Base-by-base conservation (phyloP, 2,888 invertebrate genomes). In the Galeruca laticollis region DNA sequence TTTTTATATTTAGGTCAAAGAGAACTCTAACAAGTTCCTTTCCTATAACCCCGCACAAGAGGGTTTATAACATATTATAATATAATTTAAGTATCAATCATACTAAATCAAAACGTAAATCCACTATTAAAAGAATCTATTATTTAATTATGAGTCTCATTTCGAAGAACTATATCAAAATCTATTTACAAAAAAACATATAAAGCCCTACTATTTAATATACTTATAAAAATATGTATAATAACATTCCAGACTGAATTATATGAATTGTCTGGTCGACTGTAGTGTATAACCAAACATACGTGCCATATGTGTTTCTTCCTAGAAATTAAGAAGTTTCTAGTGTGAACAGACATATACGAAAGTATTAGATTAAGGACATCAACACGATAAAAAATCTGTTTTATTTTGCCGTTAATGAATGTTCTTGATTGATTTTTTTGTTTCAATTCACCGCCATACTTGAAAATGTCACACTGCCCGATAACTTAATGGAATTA, bases 281-380 rank as follows among this genome's bases (percentile, higher is more conserved):
- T 77, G 71, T 51, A 67, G 37, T 26, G 3, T 26, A n/a, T 60
- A 37, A 66, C 40, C 62, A 61, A 61, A 54, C 71, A 69, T 75
- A 72, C 68, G 59, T 64, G 71, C 77, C 77, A 77, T 75, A 74
- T 77, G 77, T 77, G 77, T 72, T 70, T 73, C 73, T 77, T 76
- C 77, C 71, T 73, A 68, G 75, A 76, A 77, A 76, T 75, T 61
- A 73, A 75, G 73, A 72, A 73, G 75, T 71, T 69, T 71, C 72
- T 70, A 73, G 75, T 75, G 76, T 76, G 76, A 77, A 76, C 77
- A 74, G 75, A 75, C 74, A 57, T 67, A 69, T 63, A 73, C 67
- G 73, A 67, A 35, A 60, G 59, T 68, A 68, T 71, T 69, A 69
- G 73, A 75, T 75, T 75, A 73, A 57, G 70, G 66, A 68, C 71